Evolutionary conservation across 2,888 invertebrate species (phyloP).

Genomic region (Prenolepis imparis): DNA sequence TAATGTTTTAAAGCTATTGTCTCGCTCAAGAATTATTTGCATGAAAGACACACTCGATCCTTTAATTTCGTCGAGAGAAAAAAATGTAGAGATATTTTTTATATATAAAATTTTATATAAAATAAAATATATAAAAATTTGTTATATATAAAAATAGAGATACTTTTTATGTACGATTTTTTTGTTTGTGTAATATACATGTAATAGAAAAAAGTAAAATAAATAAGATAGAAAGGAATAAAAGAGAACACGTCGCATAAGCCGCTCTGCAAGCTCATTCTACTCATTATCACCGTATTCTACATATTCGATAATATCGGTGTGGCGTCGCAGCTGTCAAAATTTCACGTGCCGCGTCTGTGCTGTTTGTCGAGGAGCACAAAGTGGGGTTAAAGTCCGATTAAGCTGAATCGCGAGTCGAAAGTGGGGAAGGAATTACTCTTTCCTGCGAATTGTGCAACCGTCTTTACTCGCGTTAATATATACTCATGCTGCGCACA

Average conservation of each 20-base stretch:
- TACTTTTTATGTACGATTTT: not conserved
- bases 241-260: not conserved
- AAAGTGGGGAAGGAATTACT: conserved; percentile 27
- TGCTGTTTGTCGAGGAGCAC: conserved; percentile 13
- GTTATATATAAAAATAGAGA: not conserved
- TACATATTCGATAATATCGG: not conserved
- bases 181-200: not conserved
- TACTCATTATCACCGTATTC: not conserved
- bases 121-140: no score
- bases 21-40: conserved; percentile 22
- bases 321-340: conserved; percentile 33
- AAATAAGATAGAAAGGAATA: not conserved
- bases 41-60: not conserved
- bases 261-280: not conserved
- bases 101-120: no score
- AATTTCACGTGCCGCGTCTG: conserved; percentile 32
- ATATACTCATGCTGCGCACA: not conserved
- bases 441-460: conserved; percentile 20
- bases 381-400: conserved; percentile 45
- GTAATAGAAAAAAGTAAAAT: not conserved
- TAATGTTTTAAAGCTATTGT: conserved; percentile 38
- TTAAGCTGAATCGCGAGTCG: conserved; percentile 24
- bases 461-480: not conserved
- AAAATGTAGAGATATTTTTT: not conserved
- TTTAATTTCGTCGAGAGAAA: not conserved